phyloP scores from a whole-genome alignment of 2,797 vertebrate species.

The Etheostoma nigrum region DNA sequence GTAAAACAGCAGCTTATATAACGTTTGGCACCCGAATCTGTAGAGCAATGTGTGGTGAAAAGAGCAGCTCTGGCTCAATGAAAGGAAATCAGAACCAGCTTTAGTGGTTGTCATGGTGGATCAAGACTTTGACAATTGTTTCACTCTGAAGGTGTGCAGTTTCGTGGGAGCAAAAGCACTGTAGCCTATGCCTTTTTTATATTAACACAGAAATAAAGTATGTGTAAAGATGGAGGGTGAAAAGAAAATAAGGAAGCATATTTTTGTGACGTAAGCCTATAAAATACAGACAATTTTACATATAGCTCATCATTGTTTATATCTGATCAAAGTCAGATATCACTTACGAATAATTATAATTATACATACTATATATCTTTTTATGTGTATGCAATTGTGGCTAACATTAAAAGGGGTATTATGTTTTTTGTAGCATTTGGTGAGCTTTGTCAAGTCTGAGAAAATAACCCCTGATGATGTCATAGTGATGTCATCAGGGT shows the following conservation, averaged over 20 bases:
- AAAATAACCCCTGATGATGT: neutral
- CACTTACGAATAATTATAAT: neutral
- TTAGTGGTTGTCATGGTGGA: conserved; percentile 45
- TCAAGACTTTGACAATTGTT: conserved; percentile 50
- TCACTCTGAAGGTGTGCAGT: conserved; percentile 51
- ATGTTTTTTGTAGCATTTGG: neutral
- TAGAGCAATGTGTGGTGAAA: conserved; percentile 37
- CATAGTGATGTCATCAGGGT: conserved; percentile 1
- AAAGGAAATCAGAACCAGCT: conserved; percentile 59
- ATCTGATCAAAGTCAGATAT: neutral
- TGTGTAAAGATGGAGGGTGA: neutral
- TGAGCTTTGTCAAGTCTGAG: neutral
- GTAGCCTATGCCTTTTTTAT: conserved; percentile 14
- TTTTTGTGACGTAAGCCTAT: neutral
- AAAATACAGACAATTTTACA: neutral
- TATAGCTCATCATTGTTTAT: neutral
- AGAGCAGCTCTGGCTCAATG: conserved; percentile 33
- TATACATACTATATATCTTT: no score
- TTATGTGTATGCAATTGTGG: neutral
- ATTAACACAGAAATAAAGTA: neutral
- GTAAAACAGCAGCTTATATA: conserved; percentile 67
- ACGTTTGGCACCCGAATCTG: conserved; percentile 42
- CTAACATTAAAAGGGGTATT: neutral
- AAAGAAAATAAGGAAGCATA: neutral
- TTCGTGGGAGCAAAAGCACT: neutral